Base-by-base conservation (phyloP, 64 coral and sea anemone species). In the Actinia equina region DNA sequence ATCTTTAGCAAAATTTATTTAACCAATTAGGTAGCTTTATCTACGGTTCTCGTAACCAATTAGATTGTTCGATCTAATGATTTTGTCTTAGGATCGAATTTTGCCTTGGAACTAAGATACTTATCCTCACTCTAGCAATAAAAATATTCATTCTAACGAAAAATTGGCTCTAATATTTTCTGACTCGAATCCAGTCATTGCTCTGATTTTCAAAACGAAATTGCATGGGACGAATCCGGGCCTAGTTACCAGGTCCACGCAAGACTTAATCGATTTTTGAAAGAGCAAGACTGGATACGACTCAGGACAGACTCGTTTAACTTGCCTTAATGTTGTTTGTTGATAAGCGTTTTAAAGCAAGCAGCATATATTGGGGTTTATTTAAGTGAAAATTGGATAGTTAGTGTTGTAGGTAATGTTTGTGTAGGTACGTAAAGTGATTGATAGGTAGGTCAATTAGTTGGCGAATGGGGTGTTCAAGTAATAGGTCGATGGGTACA, bases 41-140 rank as follows among this genome's bases (percentile, higher is more conserved):
- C 62, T 65, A 65, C 62, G 62, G 19, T 65, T 65, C 62, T 65
- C n/a, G 19, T 65, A 65, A 65, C 62, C 62, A 65, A 65, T 65
- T 5, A 65, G 62, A 65, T 65, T 65, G 62, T 20, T 65, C 10
- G 62, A 65, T 65, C 62, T 65, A 65, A 23, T 65, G 59, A 54
- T 54, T 6, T 54, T 54, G 52, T 54, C 52, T 12, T 0, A 54
- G 52, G 12, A 54, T 54, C 6, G 2, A 0, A 54, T 62, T 18
- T 62, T 3, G 58, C 18, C 15, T 60, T 60, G 18, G 15, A 60
- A 60, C 58, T 17, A 60, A 4, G 11, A 60, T 17, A 60, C 15
- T 60, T 17, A 17, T 17, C 59, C 17, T 60, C 59, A 60, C 18
- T 18, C 22, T 1, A 65, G n/a, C 62, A 5, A 65, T 65, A 65